Conservation (phyloP, 2,888 invertebrate species). For the Congeria kusceri region DNA sequence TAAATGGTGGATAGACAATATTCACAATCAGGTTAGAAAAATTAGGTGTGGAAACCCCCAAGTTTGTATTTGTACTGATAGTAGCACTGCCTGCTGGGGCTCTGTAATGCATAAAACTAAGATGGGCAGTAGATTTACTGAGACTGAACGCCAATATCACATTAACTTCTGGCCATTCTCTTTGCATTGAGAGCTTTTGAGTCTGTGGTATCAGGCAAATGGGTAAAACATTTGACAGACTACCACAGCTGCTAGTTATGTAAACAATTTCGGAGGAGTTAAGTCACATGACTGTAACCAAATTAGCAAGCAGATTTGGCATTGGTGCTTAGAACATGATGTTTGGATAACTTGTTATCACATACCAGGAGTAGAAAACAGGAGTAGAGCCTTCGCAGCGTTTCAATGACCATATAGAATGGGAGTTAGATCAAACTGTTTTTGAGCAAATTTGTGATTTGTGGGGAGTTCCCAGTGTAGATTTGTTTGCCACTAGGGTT, state of each 20-base stretch:
- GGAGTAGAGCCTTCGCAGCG: not conserved
- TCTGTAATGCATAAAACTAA: not conserved
- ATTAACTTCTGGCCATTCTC: conserved; percentile 45
- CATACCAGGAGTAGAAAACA: conserved; percentile 8
- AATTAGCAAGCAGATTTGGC: conserved; percentile 20
- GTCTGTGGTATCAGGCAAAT: too few species aligned
- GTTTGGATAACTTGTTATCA: too few species aligned
- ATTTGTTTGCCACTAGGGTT: too few species aligned
- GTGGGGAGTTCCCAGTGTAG: too few species aligned
- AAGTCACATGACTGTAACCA: too few species aligned
- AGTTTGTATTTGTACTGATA: too few species aligned
- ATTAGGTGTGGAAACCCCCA: conserved; percentile 2
- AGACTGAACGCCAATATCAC: conserved; percentile 23
- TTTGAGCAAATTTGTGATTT: too few species aligned
- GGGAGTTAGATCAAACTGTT: conserved; percentile 17
- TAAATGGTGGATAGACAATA: too few species aligned
- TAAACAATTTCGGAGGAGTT: conserved; percentile 44
- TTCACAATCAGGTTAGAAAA: conserved; percentile 21
- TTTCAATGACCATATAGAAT: conserved; percentile 36
- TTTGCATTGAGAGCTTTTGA: too few species aligned
- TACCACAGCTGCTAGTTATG: conserved; percentile 37
- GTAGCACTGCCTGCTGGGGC: not conserved
- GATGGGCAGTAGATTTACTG: too few species aligned
- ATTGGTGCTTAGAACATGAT: conserved; percentile 19
- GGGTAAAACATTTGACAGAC: conserved; percentile 38